phyloP scores from a whole-genome alignment of 2,888 invertebrate species.

The Cristatella mucedo region DNA sequence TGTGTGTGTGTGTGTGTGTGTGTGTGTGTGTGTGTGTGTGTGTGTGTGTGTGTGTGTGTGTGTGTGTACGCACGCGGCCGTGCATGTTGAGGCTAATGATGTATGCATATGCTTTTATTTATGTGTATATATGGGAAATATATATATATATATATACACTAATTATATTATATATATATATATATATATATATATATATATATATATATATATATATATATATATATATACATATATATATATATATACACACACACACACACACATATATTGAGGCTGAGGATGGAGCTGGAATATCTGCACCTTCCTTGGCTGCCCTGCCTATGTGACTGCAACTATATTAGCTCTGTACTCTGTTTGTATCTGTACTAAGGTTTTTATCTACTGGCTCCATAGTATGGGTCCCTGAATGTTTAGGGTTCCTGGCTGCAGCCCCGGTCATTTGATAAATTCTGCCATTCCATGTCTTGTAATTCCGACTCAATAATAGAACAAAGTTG shows the following conservation, averaged over 20 bases:
- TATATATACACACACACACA: conserved; percentile 12
- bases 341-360: not conserved
- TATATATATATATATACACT: no score
- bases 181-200: conserved; percentile 10
- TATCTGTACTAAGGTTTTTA: no score
- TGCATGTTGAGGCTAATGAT: no score
- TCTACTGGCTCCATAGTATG: no score
- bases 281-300: not conserved
- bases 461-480: no score
- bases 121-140: no score
- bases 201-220: conserved; percentile 7
- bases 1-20: not conserved
- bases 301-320: not conserved
- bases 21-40: not conserved
- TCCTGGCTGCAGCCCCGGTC: no score
- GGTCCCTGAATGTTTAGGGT: no score
- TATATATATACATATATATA: conserved; percentile 13
- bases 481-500: no score
- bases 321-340: not conserved
- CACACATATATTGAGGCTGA: conserved; percentile 4
- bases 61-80: not conserved
- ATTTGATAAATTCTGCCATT: no score
- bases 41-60: conserved; percentile 4
- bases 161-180: conserved; percentile 6
- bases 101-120: no score